phyloP scores from a whole-genome alignment of 2,113 vertebrate genomes.

The Setophaga petechia region DNA sequence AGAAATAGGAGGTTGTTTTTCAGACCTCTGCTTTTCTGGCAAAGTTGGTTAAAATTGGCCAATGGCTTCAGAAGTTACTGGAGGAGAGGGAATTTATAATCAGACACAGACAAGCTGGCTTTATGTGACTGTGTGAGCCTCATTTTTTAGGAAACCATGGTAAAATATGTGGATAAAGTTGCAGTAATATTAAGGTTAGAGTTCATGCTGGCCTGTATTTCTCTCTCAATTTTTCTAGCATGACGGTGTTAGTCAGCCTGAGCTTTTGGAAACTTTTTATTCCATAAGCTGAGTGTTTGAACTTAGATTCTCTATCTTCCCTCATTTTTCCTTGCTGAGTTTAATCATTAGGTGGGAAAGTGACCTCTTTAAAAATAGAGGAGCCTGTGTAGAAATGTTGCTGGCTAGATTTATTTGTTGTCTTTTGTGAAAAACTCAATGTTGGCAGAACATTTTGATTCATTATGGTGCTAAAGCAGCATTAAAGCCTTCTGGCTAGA shows the following conservation, averaged over 20 bases:
- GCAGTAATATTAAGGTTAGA: conserved; percentile 58
- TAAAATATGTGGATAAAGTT: conserved; percentile 54
- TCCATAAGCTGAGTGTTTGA: not conserved
- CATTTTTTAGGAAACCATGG: conserved; percentile 44
- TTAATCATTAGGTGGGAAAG: not conserved
- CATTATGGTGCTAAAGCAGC: not conserved
- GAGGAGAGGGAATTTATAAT: conserved; percentile 60
- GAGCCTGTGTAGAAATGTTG: not conserved
- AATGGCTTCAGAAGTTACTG: conserved; percentile 40
- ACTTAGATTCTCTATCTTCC: not conserved
- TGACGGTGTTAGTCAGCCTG: not conserved
- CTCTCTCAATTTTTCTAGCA: conserved; percentile 32
- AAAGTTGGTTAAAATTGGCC: conserved; percentile 27
- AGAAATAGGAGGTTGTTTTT: not conserved
- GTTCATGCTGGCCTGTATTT: conserved; percentile 45
- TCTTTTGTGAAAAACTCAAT: not conserved
- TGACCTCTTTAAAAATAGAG: not conserved
- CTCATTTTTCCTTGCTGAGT: not conserved
- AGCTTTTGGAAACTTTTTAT: conserved; percentile 26
- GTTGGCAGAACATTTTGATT: conserved; percentile 14
- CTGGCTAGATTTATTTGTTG: not conserved
- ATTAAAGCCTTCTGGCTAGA: conserved; percentile 1
- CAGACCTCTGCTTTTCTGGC: conserved; percentile 12
- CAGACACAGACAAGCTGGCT: conserved; percentile 57
- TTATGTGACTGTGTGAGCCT: conserved; percentile 16